These are phyloP conservation scores for Chelonoidis abingdonii DNA, from an alignment of 2,113 vertebrate species.

Conservation along the genomic window DNA sequence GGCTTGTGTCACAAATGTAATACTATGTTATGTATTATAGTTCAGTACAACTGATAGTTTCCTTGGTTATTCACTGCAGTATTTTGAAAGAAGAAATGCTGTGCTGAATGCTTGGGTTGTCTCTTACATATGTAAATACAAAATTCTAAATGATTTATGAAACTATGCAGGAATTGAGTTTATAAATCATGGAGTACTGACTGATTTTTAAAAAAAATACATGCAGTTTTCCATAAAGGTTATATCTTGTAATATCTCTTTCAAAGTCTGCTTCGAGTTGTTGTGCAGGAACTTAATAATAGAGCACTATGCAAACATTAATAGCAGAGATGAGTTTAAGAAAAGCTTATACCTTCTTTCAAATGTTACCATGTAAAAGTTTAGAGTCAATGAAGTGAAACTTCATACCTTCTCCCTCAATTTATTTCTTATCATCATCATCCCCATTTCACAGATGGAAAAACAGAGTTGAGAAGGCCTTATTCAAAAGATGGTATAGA, in stretches of 20 bases:
- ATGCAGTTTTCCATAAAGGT: neutral
- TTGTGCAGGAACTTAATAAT: neutral
- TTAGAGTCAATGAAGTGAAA: neutral
- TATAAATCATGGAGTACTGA: neutral
- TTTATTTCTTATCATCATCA: neutral
- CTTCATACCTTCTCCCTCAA: neutral
- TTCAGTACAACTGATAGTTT: neutral
- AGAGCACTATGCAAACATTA: neutral
- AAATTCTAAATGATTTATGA: neutral
- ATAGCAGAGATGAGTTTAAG: neutral
- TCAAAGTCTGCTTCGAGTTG: neutral
- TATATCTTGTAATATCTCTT: neutral
- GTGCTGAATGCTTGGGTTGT: neutral
- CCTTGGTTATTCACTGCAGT: neutral
- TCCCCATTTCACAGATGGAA: neutral
- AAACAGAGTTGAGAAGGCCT: neutral
- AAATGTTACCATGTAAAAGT: neutral
- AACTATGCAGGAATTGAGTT: neutral
- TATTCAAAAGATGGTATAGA: neutral
- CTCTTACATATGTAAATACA: neutral
- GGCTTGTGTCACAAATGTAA: neutral
- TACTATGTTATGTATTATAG: neutral
- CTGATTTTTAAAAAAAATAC: neutral
- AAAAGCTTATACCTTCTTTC: neutral
- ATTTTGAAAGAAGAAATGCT: neutral